Base-by-base conservation (phyloP, 2,888 invertebrate genomes). In the Platypus cylindrus region DNA sequence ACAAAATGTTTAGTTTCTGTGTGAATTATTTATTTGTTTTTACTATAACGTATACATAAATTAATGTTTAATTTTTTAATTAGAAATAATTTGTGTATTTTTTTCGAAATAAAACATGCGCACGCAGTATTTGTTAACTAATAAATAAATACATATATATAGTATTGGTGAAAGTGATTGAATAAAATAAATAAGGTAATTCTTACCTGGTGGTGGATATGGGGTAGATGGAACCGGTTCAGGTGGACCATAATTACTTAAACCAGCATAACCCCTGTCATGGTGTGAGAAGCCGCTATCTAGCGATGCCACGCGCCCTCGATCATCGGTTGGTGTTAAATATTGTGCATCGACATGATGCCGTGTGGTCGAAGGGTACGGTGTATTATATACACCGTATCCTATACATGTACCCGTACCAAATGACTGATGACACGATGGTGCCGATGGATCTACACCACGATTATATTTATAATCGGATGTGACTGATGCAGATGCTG, bases 221-320 rank as follows among this genome's bases (percentile, higher is more conserved):
- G 82, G 79, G 39, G 76, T 78, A 51, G 78, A 75, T 50, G 76
- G 75, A 45, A 79, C 79, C 28, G 75, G 72, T 59, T 79, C 80
- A 2, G 77, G 75, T 34, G 66, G 68, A 23, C 40, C 43, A 60
- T 83, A 83, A 63, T 78, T 81, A 53, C 82, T 70, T 36, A 82
- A 70, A 34, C 76, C 75, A n/a, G n/a, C n/a, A 56, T 82, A 82
- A 36, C 78, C 72, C 35, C 60, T 57, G 44, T 61, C 60, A 49
- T 61, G 59, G 60, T 82, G 81, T 23, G 77, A 70, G 60, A 80
- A 81, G 43, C 73, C 70, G 44, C 73, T 71, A 43, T 69, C 71
- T 18, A 68, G 64, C 8, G 66, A 65, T 2, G 64, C 63, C 37
- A 71, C 71, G 45, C 78, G 65, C 47, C 77, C 73, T 45, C 78